Evolutionary conservation across 2,797 vertebrate species (phyloP).

Genomic region (Sardinella longiceps): DNA sequence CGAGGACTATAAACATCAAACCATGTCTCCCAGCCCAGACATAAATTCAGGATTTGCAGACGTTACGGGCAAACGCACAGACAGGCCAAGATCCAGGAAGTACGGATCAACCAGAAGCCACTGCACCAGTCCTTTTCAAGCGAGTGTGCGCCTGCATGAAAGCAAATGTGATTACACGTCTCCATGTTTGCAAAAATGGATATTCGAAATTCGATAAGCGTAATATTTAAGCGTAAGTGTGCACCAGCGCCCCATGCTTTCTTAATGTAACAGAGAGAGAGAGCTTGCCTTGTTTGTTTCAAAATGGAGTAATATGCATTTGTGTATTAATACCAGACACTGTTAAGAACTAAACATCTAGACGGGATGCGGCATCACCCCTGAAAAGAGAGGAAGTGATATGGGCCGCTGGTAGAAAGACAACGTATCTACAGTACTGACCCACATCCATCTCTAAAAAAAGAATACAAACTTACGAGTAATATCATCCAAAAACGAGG

Average conservation of each 20-base stretch:
- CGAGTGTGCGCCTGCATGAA: slow-evolving; percentile 65
- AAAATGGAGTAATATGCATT: slow-evolving; percentile 18
- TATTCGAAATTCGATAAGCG: slow-evolving; percentile 57
- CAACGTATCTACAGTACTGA: slow-evolving; percentile 50
- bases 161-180: slow-evolving; percentile 55
- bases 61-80: slow-evolving; percentile 79
- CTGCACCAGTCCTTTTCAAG: slow-evolving; percentile 64
- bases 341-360: neutral
- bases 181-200: slow-evolving; percentile 63
- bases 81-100: slow-evolving; percentile 72
- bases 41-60: slow-evolving; percentile 80
- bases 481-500: slow-evolving; percentile 55
- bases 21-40: slow-evolving; percentile 79
- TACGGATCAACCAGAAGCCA: slow-evolving; percentile 63
- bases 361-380: slow-evolving; percentile 36
- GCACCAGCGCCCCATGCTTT: slow-evolving; percentile 44
- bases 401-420: slow-evolving; percentile 50
- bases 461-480: slow-evolving; percentile 59
- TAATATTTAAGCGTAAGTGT: slow-evolving; percentile 50
- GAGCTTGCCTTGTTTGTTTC: neutral
- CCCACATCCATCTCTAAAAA: slow-evolving; percentile 60
- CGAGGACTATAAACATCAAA: slow-evolving; percentile 78
- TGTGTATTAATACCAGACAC: slow-evolving; percentile 1
- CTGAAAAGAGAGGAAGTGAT: slow-evolving; percentile 46
- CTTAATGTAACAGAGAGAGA: slow-evolving; percentile 38